A percentile compares a stretch with the other conserved stretches of the same genome.
Evolutionary conservation across 2,888 invertebrate genomes (phyloP).

Genomic region (Pseudococcus longispinus): DNA sequence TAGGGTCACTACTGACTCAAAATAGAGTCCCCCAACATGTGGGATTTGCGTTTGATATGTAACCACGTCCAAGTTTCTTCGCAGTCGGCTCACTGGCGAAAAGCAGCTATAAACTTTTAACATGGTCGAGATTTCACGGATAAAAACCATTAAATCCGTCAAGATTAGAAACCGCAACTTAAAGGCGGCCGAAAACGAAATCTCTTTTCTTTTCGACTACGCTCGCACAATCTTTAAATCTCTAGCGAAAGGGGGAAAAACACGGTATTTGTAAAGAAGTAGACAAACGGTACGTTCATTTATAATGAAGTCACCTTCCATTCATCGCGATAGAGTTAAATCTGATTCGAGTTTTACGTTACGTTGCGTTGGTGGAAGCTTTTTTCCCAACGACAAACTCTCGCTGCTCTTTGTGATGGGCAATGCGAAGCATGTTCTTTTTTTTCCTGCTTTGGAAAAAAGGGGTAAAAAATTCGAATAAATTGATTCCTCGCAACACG

Average conservation of each 20-base stretch:
- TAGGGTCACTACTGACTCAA: no score
- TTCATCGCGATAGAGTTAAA: neutral
- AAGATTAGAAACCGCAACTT: slow-evolving; percentile 27
- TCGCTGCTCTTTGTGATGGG: neutral
- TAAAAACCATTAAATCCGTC: slow-evolving; percentile 3
- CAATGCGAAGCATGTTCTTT: neutral
- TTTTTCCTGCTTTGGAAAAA: no score
- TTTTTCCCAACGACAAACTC: neutral
- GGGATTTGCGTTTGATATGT: no score
- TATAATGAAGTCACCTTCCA: neutral
- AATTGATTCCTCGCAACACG: no score
- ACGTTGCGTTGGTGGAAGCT: neutral
- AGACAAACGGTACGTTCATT: neutral
- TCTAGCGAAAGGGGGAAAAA: neutral
- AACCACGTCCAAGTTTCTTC: no score
- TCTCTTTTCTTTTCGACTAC: neutral
- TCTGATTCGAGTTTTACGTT: neutral
- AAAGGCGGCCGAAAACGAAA: neutral
- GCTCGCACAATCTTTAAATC: neutral
- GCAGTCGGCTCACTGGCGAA: neutral
- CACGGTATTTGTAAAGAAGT: neutral
- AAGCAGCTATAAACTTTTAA: neutral
- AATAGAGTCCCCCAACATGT: no score
- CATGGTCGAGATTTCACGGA: neutral
- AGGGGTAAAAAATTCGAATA: no score